A percentile compares a stretch with the other conserved stretches of the same genome.
Evolutionary conservation across 2,113 vertebrate genomes (phyloP).

Genomic region (Leucosticte australis): DNA sequence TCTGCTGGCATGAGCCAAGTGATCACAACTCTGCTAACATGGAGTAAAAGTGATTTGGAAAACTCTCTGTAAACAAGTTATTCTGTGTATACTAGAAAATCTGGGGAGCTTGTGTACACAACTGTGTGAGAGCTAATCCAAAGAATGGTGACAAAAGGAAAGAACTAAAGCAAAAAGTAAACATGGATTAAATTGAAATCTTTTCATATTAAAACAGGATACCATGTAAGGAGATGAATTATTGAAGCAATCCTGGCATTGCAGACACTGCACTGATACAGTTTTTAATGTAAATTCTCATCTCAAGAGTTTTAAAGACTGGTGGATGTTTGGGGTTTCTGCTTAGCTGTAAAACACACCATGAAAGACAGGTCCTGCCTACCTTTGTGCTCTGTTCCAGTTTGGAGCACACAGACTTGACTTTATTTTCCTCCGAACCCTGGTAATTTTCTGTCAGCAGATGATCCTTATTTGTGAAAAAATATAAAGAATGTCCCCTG

Average conservation of each 20-base stretch:
- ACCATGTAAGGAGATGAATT: background rate
- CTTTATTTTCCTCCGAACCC: background rate
- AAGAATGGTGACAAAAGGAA: background rate
- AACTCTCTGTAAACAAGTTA: background rate
- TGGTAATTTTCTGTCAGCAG: background rate
- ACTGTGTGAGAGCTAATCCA: background rate
- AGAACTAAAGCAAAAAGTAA: constrained; percentile 17
- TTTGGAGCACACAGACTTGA: background rate
- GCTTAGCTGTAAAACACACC: background rate
- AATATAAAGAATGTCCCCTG: background rate
- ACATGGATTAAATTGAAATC: background rate
- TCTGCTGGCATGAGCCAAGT: background rate
- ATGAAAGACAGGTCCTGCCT: background rate
- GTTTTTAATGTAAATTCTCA: background rate
- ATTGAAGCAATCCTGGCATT: background rate
- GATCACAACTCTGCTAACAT: background rate
- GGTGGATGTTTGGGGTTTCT: background rate
- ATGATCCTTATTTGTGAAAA: background rate
- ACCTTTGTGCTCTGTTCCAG: background rate
- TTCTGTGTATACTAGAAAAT: background rate
- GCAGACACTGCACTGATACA: background rate
- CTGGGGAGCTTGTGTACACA: background rate
- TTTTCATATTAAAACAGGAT: background rate
- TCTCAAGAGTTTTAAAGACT: background rate
- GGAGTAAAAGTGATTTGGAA: background rate